Evolutionary conservation across 2,797 vertebrate species (phyloP).

Genomic region (Premnoplex brunnescens): DNA sequence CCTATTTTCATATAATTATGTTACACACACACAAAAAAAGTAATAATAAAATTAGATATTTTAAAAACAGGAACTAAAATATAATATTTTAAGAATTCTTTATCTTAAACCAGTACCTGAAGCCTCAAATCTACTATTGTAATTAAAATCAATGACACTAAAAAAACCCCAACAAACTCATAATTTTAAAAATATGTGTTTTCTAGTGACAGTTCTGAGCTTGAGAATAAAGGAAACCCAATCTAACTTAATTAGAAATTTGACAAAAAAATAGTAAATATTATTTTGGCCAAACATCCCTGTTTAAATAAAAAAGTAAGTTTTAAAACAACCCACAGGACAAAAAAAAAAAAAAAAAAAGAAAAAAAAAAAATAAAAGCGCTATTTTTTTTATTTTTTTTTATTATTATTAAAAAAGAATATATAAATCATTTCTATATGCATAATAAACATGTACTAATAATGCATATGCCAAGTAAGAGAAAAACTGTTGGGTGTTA

Average conservation of each 20-base stretch:
- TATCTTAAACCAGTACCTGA: not conserved
- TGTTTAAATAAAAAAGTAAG: not conserved
- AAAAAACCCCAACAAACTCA: not conserved
- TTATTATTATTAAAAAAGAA: not conserved
- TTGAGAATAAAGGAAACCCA: not conserved
- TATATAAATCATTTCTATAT: not conserved
- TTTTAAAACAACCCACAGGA: not conserved
- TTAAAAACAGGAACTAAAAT: rapidly evolving
- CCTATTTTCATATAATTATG: not conserved
- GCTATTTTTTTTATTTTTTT: rapidly evolving
- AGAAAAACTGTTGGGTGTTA: not conserved
- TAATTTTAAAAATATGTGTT: not conserved
- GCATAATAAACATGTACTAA: rapidly evolving
- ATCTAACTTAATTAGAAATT: not conserved
- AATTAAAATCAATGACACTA: not conserved
- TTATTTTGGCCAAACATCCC: not conserved
- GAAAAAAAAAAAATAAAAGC: not conserved
- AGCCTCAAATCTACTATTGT: not conserved
- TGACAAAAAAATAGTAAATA: rapidly evolving
- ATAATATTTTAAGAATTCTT: not conserved
- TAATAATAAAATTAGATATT: not conserved
- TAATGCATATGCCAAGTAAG: not conserved
- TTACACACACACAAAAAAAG: not conserved
- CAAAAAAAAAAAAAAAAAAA: not conserved
- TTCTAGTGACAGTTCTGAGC: not conserved